Conservation (phyloP, 2,797 vertebrate species). For the Tiaroga cobitis region DNA sequence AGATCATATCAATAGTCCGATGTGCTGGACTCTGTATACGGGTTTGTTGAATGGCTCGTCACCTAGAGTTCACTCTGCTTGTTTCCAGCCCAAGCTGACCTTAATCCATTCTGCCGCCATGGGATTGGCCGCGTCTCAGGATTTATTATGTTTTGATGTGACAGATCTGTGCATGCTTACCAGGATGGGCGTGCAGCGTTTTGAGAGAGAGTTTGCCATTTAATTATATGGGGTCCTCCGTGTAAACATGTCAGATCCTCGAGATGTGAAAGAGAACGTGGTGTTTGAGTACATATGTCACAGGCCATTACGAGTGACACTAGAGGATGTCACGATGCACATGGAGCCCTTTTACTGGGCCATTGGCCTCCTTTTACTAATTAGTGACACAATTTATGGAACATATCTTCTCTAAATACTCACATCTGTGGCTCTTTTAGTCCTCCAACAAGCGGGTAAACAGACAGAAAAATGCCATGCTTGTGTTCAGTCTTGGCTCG, state of each 20-base stretch:
- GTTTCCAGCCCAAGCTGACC: constrained; percentile 45
- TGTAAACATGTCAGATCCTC: background rate
- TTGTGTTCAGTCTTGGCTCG: constrained; percentile 19
- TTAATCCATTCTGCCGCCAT: constrained; percentile 46
- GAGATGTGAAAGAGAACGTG: background rate
- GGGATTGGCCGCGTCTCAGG: background rate
- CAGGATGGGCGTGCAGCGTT: background rate
- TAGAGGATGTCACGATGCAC: background rate
- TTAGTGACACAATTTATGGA: constrained; percentile 2
- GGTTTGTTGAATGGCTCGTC: constrained; percentile 7
- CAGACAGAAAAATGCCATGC: constrained; percentile 32
- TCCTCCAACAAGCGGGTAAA: background rate
- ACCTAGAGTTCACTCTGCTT: background rate
- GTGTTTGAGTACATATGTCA: background rate
- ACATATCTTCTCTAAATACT: constrained; percentile 15
- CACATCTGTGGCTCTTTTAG: constrained; percentile 17
- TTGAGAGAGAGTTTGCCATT: background rate
- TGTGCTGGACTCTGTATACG: background rate
- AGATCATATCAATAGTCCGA: constrained; percentile 24
- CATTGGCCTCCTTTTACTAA: constrained; percentile 8
- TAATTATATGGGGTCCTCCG: background rate
- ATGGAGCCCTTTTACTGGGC: constrained; percentile 7
- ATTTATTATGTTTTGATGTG: constrained; percentile 34
- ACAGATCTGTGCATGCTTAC: constrained; percentile 6
- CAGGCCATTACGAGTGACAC: background rate